Evolutionary conservation across 2,888 invertebrate species (phyloP), one percentile per base, ranked within the genome.

Genomic region (Spodoptera exigua): DNA sequence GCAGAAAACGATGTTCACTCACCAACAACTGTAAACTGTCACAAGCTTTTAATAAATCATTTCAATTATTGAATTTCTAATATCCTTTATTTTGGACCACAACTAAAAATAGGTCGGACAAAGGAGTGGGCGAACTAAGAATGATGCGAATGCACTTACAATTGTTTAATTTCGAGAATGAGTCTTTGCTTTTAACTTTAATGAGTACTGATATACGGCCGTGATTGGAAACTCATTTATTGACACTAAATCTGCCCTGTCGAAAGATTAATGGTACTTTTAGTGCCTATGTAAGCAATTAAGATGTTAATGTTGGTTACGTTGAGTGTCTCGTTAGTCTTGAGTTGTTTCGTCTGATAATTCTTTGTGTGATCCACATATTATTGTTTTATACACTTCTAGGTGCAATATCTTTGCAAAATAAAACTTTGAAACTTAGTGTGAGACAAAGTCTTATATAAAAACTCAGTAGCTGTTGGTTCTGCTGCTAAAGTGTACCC

Each of bases 61-160:
- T 27, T 27, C 5, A 27, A 0, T 27, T 7, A 7, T 5, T 0
- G 27, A 54, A 10, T 16, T 53, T 21, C 13, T 34, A 35, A n/a
- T 40, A 62, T 36, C 55, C 61, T 21, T 76, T 36, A 70, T 79
- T 88, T 67, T 88, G 70, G 11, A 56, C 87, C 86, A 71, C 62
- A 67, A 53, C 48, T 62, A 58, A 77, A 85, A 87, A 85, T 83
- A 85, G 85, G 84, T 87, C 69, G 87, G 86, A 89, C 90, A 87
- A 89, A 89, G 86, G 85, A 90, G 92, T 93, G 92, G 92, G 93
- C 91, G 91, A 87, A 78, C 78, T 79, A 74, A 87, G 88, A 88
- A 89, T 90, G 90, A 92, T 85, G 89, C 85, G 87, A 89, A 86
- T 84, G 87, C 86, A 83, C 84, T 85, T 87, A 89, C 89, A 83